Conservation (phyloP, 2,113 vertebrate genomes). For the Rhea americana region DNA sequence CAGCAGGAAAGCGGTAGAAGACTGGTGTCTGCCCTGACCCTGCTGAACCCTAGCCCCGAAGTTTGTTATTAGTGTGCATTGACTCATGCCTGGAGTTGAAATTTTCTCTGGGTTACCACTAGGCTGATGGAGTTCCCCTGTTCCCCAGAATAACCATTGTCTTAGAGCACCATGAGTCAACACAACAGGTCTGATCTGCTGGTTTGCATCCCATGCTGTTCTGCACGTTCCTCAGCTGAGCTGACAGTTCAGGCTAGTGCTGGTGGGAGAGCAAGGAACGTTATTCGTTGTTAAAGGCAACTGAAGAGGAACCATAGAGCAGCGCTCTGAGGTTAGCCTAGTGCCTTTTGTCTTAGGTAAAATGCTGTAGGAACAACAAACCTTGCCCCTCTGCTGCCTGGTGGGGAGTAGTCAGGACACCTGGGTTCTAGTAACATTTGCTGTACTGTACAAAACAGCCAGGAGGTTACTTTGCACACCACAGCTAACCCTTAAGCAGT, state of each 20-base stretch:
- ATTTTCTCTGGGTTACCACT: not conserved
- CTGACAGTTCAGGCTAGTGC: not conserved
- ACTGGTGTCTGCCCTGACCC: not conserved
- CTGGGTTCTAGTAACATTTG: too few relatives aligned
- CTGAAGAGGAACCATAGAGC: not conserved
- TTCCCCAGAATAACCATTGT: not conserved
- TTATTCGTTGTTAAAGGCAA: not conserved
- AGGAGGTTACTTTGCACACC: too few relatives aligned
- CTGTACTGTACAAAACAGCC: too few relatives aligned
- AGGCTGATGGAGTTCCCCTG: not conserved
- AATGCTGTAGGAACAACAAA: accelerated
- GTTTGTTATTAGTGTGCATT: not conserved
- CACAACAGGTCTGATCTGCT: not conserved
- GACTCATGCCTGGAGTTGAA: too few relatives aligned
- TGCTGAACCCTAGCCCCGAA: not conserved
- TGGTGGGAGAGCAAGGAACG: not conserved
- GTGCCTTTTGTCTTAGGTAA: not conserved
- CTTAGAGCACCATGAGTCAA: not conserved
- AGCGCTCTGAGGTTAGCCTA: accelerated
- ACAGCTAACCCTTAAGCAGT: not conserved
- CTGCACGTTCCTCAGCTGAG: not conserved
- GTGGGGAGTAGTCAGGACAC: accelerated
- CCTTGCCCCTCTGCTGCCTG: accelerated
- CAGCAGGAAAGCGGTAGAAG: too few relatives aligned
- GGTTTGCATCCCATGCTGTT: not conserved